Evolutionary conservation across 2,113 vertebrate species (phyloP).

Genomic region (Aptenodytes patagonicus): DNA sequence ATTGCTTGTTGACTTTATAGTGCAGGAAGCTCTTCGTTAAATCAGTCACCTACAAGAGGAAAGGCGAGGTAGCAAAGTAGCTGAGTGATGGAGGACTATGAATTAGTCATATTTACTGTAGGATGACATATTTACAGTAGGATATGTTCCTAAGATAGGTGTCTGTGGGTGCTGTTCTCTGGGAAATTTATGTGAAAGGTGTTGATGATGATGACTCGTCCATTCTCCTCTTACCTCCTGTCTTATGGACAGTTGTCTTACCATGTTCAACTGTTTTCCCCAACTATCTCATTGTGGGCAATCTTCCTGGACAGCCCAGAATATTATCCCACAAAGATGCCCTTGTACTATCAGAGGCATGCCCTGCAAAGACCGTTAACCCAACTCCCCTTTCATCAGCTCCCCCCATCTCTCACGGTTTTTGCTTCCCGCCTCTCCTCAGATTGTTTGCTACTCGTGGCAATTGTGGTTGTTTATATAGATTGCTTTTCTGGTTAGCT

Average conservation of each 20-base stretch:
- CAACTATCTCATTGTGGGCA: neutral
- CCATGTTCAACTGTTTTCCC: neutral
- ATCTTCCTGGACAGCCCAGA: neutral
- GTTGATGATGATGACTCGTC: neutral
- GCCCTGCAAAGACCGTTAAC: neutral
- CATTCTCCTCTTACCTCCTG: neutral
- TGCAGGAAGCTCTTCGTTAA: constrained; percentile 10
- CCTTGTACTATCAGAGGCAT: neutral
- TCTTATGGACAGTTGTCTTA: neutral
- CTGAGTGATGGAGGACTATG: neutral
- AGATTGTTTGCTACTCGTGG: neutral
- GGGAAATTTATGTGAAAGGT: constrained; percentile 26
- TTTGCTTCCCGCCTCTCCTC: neutral
- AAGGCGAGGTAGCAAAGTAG: neutral
- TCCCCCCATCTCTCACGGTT: neutral
- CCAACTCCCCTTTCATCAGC: neutral
- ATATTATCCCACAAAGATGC: neutral
- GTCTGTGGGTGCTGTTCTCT: neutral
- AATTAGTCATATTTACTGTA: constrained; percentile 54
- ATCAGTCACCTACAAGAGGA: neutral
- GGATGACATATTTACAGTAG: constrained; percentile 19
- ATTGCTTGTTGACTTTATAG: neutral
- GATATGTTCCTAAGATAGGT: constrained; percentile 20
- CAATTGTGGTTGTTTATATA: neutral
- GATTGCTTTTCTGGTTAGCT: neutral